These are phyloP conservation scores for Drosophila meridiana DNA, from an alignment of 2,888 invertebrate species.

Conservation along the genomic window DNA sequence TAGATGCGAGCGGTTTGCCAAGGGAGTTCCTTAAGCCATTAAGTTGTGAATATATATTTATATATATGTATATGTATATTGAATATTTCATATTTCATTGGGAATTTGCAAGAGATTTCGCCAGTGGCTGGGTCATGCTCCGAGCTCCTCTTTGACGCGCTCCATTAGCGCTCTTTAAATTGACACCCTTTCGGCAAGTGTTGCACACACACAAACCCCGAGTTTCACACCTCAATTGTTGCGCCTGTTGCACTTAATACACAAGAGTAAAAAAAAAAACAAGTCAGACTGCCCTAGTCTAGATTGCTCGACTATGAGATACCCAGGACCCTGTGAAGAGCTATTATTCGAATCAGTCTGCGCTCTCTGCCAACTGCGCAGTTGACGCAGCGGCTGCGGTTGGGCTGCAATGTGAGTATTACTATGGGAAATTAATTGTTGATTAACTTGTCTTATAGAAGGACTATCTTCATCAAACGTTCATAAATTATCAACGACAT, in stretches of 20 bases:
- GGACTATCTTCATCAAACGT: no score
- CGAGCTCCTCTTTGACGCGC: constrained; percentile 26
- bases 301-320: no score
- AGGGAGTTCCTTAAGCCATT: neutral
- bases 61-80: neutral
- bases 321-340: no score
- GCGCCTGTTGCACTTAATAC: constrained; percentile 64
- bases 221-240: constrained; percentile 59
- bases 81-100: constrained; percentile 6
- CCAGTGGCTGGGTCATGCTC: neutral
- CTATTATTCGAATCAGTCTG: no score
- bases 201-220: neutral
- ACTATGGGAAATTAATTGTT: no score
- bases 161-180: constrained; percentile 56
- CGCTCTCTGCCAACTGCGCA: no score
- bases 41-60: neutral
- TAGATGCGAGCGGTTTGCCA: neutral
- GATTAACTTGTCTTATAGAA: no score
- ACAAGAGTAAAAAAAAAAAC: neutral
- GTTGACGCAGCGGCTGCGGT: no score
- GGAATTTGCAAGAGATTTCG: neutral
- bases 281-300: no score
- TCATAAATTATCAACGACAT: no score
- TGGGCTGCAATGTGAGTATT: no score
- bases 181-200: constrained; percentile 35